A percentile compares a stretch with the other conserved stretches of the same genome.
Conservation (phyloP, 2,888 invertebrate genomes). For the Harpalus rufipes region DNA sequence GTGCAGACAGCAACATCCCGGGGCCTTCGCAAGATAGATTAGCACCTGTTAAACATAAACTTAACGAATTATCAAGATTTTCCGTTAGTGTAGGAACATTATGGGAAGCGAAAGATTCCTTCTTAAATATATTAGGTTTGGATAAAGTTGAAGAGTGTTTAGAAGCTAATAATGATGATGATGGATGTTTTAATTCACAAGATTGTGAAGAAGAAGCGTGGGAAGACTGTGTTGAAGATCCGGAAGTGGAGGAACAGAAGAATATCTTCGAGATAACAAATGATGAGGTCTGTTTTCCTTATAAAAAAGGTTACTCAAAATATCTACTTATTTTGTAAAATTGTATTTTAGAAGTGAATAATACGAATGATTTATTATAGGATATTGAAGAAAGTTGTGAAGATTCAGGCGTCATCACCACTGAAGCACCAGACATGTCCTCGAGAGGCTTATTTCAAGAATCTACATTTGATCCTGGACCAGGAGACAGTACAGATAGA, state of each 20-base stretch:
- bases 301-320: too few relatives aligned
- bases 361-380: conserved; percentile 5
- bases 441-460: conserved; percentile 45
- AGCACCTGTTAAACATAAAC: conserved; percentile 69
- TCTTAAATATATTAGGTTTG: conserved; percentile 74
- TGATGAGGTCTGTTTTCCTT: conserved; percentile 51
- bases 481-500: conserved; percentile 50
- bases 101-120: conserved; percentile 72
- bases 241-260: conserved; percentile 52
- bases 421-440: conserved; percentile 36
- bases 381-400: conserved; percentile 57
- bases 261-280: conserved; percentile 58
- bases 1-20: conserved; percentile 71
- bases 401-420: conserved; percentile 38
- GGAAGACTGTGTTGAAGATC: conserved; percentile 69
- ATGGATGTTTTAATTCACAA: conserved; percentile 70
- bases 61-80: conserved; percentile 69
- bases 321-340: too few relatives aligned
- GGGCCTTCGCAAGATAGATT: conserved; percentile 74
- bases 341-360: too few relatives aligned
- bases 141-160: conserved; percentile 72
- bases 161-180: conserved; percentile 73
- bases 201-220: conserved; percentile 66
- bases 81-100: conserved; percentile 13
- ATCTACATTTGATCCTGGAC: conserved; percentile 47